Evolutionary conservation across 2,888 invertebrate species (phyloP), one percentile per base, ranked within the genome.

Genomic region (Tipula unca): DNA sequence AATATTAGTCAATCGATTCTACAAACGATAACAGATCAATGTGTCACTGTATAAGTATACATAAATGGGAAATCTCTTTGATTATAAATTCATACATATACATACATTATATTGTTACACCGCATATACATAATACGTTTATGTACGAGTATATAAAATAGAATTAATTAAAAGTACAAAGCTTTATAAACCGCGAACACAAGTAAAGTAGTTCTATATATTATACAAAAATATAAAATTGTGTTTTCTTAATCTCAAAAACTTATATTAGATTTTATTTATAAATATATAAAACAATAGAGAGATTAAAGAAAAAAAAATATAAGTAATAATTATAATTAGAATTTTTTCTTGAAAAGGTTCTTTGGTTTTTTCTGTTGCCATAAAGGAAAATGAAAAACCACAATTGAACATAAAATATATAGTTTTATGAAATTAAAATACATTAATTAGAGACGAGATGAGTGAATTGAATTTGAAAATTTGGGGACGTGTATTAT

Each of bases 351-450:
- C 69, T 69, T 69, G 69, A 69, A 69, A 69, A 69, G 69, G 69
- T 69, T 69, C 25, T 69, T 69, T 69, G 69, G 69, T 69, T 25
- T 69, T 69, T 69, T 69, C 0, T 32, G 32, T 32, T 69, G 69
- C 69, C 69, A 69, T 69, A 69, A 69, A 69, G 25, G 0, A 69
- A 69, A 69, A 69, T 69, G 25, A 25, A 48, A 69, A 69, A 69
- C 69, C 69, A 69, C 69, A 69, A 69, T 69, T 69, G 69, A 69
- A 69, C 69, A 69, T 69, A 69, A 69, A 69, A 69, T 69, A 69
- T 25, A 69, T 69, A 69, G 48, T 69, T 69, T 48, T 69, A 69
- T 69, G 69, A 69, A 69, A 69, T 69, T 69, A 69, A 69, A 69
- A 69, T 69, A 69, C 20, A 69, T 69, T 69, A 69, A 69, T 69